Base-by-base conservation (phyloP, 2,888 invertebrate genomes). In the Cosmorhoe ocellata region DNA sequence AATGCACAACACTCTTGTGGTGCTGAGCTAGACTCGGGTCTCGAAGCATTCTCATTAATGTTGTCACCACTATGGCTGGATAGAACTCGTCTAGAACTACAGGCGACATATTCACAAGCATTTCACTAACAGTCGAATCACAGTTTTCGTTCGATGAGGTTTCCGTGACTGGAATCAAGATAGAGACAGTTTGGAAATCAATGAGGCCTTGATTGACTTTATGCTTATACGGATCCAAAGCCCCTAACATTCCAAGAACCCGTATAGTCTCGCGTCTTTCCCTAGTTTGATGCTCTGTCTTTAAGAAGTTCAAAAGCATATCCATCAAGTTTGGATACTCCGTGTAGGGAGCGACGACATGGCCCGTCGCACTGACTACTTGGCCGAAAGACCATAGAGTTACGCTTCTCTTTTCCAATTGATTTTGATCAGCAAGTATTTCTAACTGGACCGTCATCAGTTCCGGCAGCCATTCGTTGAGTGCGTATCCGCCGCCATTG, bases 161-260 rank as follows among this genome's bases (percentile, higher is more conserved):
- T 73, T 94, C 92, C 1, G 93, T 92, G 66, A 95, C 92, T 0
- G 97, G 95, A 51, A 97, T 95, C 27, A 97, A 90, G 5, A 95
- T 94, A 0, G 96, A 94, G 59, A 95, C 94, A 5, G 93, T 94
- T 79, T 96, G 96, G 53, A 95, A 95, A 74, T 98, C 97, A 45
- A 98, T 97, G 61, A 97, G 92, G 0, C 99, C 99, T 56, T 97
- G 93, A 80, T 97, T 97, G 85, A 99, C 96, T 89, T 98, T 99
- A 77, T 99, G 97, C 71, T 97, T 97, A 85, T 99, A 99, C 0
- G 99, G 99, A 91, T 99, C 99, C 66, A 99, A 91, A 0, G 99
- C 99, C 3, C 99, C 99, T 0, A 99, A 90, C 7, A 99, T 87
- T 0, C 99, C 99, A 22, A 99, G 87, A 5, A 99, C 98, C 28